Evolutionary conservation across 2,888 invertebrate genomes (phyloP), one percentile per base, ranked within the genome.

Genomic region (Mesochorus sp.): DNA sequence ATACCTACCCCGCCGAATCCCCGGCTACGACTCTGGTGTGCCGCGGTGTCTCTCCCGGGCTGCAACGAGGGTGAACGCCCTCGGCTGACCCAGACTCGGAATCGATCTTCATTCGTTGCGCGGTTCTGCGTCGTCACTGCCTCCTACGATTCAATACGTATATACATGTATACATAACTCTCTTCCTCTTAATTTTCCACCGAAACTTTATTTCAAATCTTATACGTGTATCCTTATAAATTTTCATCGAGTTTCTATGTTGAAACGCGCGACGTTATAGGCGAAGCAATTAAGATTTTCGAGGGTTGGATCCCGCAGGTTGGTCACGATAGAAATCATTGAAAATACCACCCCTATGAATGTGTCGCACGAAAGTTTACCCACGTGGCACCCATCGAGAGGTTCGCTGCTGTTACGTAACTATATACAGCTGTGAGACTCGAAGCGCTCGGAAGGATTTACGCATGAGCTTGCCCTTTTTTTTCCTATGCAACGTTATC

Each of bases 21-120:
- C 87, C 84, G 88, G 88, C 89, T 88, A 89, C 89, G 86, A 89
- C 88, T 88, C 88, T 86, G 88, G 86, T 82, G 77, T 80, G 80
- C 81, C 75, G 76, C 72, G 84, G 88, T 85, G 88, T 89, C 86
- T 89, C 90, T 90, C 90, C 90, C 90, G 90, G 90, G 90, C 90
- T 90, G 89, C 89, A 90, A 85, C 86, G 83, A 87, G 88, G 91
- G 86, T 90, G 89, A 91, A 91, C 88, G 90, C 87, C 89, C 91
- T 87, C 86, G 83, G 84, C 88, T 91, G 91, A 91, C 91, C 91
- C 90, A 90, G 90, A 91, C 91, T 91, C 91, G 83, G 88, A 90
- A 91, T 91, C 91, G 91, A 91, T 91, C 89, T 89, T 86, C 85
- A 89, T 89, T 88, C 88, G 88, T 78, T 83, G 83, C 80, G 82